A percentile compares a stretch with the other conserved stretches of the same genome.
Evolutionary conservation across 2,888 invertebrate genomes (phyloP).

Genomic region (Escarpia spicata): DNA sequence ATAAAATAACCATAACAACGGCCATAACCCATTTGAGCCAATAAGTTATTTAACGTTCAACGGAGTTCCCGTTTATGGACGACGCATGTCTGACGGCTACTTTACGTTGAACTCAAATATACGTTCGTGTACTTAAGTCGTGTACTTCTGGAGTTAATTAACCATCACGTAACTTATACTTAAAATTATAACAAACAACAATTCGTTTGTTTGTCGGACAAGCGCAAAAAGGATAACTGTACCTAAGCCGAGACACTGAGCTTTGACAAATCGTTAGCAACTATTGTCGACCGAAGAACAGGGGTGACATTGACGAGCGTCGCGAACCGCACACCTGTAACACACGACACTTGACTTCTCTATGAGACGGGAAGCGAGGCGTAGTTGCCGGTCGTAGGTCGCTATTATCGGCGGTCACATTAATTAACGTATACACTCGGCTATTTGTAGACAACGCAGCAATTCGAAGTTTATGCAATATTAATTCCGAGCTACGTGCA

Average conservation of each 20-base stretch:
- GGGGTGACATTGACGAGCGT: background rate
- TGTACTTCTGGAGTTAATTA: background rate
- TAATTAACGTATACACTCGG: background rate
- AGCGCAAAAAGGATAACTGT: background rate
- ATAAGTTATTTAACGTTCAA: background rate
- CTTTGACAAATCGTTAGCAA: background rate
- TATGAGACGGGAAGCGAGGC: background rate
- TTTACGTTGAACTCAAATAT: background rate
- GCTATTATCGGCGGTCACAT: background rate
- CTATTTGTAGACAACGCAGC: background rate
- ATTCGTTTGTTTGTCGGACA: background rate
- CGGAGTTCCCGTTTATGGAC: background rate
- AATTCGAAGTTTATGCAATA: background rate
- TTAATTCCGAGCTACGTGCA: background rate
- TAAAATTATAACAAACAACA: background rate
- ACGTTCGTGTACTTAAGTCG: background rate
- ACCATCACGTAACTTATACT: background rate
- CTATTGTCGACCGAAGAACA: background rate
- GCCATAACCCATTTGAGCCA: background rate
- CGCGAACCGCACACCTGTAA: background rate
- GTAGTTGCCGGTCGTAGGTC: background rate
- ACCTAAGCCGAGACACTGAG: background rate
- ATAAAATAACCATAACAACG: background rate
- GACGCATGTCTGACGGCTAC: background rate
- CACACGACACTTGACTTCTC: background rate